A percentile compares a stretch with the other conserved stretches of the same genome.
phyloP scores from a whole-genome alignment of 2,888 invertebrate genomes.

The Rhagonycha fulva region DNA sequence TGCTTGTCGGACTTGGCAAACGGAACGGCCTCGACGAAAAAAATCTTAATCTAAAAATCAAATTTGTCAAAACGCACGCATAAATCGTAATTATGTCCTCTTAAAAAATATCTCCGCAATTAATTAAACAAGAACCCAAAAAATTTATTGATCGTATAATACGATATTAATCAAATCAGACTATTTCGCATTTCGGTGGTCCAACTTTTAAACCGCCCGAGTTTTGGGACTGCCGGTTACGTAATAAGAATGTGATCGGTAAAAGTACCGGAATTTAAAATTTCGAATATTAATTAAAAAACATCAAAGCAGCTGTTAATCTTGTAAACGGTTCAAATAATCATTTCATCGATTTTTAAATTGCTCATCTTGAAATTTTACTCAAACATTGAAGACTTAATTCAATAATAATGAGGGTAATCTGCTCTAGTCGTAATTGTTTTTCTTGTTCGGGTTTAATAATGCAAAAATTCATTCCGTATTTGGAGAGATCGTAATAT shows the following conservation, averaged over 20 bases:
- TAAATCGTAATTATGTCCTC: not conserved
- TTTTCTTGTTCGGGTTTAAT: not conserved
- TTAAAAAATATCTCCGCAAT: not conserved
- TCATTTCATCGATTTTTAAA: not conserved
- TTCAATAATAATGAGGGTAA: not conserved
- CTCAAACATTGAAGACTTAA: not conserved
- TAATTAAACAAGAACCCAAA: not conserved
- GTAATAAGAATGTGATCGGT: not conserved
- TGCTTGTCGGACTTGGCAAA: not conserved
- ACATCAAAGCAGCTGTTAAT: not conserved
- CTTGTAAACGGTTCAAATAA: not conserved
- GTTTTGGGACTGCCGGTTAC: not conserved
- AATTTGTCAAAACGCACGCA: not conserved
- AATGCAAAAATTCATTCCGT: not conserved
- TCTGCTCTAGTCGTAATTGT: not conserved
- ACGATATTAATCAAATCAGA: not conserved
- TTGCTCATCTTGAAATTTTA: not conserved
- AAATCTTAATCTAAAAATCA: not conserved
- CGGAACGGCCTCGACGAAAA: not conserved
- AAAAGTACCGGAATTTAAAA: not conserved
- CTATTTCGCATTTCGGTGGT: not conserved
- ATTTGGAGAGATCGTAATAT: not conserved
- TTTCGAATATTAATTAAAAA: not conserved
- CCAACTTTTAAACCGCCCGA: not conserved
- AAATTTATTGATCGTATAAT: not conserved